Evolutionary conservation across 2,888 invertebrate genomes (phyloP).

Genomic region (Eristalis arbustorum): DNA sequence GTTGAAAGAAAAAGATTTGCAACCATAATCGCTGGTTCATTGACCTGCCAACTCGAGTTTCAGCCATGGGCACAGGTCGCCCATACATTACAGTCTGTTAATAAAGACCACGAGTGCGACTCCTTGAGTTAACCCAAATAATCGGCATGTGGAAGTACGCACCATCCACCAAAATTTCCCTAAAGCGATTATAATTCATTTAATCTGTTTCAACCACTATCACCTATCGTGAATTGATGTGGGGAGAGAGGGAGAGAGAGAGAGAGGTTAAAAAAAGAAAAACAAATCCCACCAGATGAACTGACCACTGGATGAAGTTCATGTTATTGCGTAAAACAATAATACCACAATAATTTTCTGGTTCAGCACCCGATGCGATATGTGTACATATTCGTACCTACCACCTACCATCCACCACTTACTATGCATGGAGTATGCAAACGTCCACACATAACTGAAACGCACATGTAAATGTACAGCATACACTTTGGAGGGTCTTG

Average conservation of each 20-base stretch:
- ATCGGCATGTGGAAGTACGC: background rate
- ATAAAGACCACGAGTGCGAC: too few species aligned
- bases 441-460: background rate
- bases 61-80: too few species aligned
- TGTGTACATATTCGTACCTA: background rate
- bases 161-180: background rate
- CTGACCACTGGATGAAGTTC: conserved; percentile 41
- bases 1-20: too few species aligned
- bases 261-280: background rate
- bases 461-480: background rate
- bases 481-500: conserved; percentile 42
- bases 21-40: too few species aligned
- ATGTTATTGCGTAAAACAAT: conserved; percentile 61
- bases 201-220: conserved; percentile 24
- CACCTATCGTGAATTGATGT: background rate
- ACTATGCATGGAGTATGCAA: conserved; percentile 8
- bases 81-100: too few species aligned
- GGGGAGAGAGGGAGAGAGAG: background rate
- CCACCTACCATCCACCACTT: background rate
- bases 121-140: background rate
- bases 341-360: conserved; percentile 64
- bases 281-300: background rate
- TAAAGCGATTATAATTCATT: conserved; percentile 13
- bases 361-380: conserved; percentile 45
- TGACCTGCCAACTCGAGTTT: too few species aligned